Percentiles rank a stretch among this genome's conserved stretches.
These are phyloP conservation scores for Trichechus manatus DNA, from an alignment of 2,113 vertebrate species.

Conservation along the genomic window DNA sequence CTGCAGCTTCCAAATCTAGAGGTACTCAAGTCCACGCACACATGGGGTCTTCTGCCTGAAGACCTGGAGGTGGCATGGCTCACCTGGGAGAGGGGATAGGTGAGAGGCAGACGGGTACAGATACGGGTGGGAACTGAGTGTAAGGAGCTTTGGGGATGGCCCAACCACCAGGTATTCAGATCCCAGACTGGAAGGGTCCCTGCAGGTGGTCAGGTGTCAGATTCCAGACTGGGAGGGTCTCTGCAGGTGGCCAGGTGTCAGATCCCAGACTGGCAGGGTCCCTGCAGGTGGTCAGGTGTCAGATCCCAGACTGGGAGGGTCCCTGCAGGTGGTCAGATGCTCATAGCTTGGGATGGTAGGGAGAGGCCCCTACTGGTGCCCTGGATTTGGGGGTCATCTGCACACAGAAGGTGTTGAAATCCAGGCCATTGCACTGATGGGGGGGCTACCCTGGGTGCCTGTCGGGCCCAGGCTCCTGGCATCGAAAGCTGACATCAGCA, in stretches of 20 bases:
- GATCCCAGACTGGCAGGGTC: no score
- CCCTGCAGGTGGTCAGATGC: no score
- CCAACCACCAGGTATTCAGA: not conserved
- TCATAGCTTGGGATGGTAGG: not conserved
- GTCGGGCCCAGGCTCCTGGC: no score
- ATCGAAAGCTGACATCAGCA: no score
- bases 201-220: not conserved
- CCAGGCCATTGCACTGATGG: no score
- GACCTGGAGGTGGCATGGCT: not conserved
- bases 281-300: not conserved
- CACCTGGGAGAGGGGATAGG: no score
- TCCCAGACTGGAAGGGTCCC: not conserved
- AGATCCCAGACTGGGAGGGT: not conserved
- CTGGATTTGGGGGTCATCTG: not conserved
- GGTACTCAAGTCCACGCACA: no score
- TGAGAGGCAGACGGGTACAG: no score
- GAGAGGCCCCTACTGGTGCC: no score
- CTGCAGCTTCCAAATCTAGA: not conserved
- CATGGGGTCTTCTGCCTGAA: not conserved
- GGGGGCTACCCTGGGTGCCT: no score
- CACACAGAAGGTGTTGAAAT: not conserved
- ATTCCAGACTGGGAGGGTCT: not conserved
- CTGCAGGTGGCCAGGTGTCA: no score
- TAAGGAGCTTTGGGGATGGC: not conserved
- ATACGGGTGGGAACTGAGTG: no score